A percentile compares a stretch with the other conserved stretches of the same genome.
phyloP scores from a whole-genome alignment of 2,797 vertebrate species.

The Semaprochilodus insignis region DNA sequence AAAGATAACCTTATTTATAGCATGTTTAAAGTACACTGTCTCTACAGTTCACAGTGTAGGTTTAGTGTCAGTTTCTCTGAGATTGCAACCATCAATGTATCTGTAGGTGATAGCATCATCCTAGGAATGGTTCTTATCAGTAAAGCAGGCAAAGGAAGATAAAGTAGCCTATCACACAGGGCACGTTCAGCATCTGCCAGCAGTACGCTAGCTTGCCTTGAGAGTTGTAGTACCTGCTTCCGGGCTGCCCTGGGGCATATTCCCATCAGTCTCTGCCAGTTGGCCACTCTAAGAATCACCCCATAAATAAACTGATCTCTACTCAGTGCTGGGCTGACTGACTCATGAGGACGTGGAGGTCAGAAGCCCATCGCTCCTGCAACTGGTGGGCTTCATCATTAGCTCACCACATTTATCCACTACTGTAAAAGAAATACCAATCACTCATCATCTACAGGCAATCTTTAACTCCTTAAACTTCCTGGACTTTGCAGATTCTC shows the following conservation, averaged over 20 bases:
- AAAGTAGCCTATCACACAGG: conserved; percentile 9
- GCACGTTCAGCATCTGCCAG: neutral
- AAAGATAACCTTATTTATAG: neutral
- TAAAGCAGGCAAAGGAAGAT: conserved; percentile 8
- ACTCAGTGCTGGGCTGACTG: neutral
- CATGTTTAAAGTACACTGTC: neutral
- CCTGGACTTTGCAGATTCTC: neutral
- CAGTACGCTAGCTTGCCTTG: neutral
- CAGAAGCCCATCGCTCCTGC: neutral
- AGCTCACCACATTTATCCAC: neutral
- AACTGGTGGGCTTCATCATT: neutral
- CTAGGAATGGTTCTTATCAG: conserved; percentile 15
- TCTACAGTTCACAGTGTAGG: neutral
- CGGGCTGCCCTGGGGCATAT: conserved; percentile 7
- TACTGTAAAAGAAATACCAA: neutral
- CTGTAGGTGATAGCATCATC: conserved; percentile 9
- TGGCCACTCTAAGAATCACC: neutral
- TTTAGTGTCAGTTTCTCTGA: neutral
- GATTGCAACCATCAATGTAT: neutral
- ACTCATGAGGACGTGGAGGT: neutral
- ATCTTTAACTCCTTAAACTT: neutral
- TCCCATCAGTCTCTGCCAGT: neutral
- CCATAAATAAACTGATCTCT: conserved; percentile 20
- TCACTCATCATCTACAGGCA: neutral
- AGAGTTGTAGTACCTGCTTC: neutral